phyloP scores from a whole-genome alignment of 2,888 invertebrate genomes.

The Spisula solida region DNA sequence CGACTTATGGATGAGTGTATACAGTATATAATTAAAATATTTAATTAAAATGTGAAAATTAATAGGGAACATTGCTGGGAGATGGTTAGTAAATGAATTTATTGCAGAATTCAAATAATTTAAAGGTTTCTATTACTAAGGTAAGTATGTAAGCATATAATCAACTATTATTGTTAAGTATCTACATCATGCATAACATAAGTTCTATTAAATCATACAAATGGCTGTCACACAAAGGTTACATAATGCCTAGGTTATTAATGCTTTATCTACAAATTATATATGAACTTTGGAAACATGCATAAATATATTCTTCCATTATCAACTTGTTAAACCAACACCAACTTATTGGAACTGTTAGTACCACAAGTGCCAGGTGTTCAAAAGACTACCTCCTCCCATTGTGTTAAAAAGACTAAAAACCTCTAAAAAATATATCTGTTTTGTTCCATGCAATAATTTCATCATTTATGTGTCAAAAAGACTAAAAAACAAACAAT shows the following conservation, averaged over 20 bases:
- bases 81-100: background rate
- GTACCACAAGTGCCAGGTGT: no score
- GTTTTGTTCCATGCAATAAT: no score
- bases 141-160: background rate
- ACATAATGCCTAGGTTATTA: background rate
- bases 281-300: background rate
- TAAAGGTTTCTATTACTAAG: background rate
- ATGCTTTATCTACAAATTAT: background rate
- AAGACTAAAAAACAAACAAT: no score
- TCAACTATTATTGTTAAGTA: background rate
- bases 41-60: background rate
- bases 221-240: background rate
- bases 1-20: no score
- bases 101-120: background rate
- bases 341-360: background rate
- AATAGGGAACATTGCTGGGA: background rate
- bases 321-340: background rate
- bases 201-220: slow-evolving; percentile 2
- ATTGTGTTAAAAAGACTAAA: no score
- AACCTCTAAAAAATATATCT: no score
- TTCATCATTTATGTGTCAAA: no score
- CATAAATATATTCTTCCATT: background rate
- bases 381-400: no score
- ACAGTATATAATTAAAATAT: background rate
- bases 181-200: background rate